These are phyloP conservation scores for Hipparchia sbordonii DNA, from an alignment of 2,888 invertebrate species.

Conservation along the genomic window DNA sequence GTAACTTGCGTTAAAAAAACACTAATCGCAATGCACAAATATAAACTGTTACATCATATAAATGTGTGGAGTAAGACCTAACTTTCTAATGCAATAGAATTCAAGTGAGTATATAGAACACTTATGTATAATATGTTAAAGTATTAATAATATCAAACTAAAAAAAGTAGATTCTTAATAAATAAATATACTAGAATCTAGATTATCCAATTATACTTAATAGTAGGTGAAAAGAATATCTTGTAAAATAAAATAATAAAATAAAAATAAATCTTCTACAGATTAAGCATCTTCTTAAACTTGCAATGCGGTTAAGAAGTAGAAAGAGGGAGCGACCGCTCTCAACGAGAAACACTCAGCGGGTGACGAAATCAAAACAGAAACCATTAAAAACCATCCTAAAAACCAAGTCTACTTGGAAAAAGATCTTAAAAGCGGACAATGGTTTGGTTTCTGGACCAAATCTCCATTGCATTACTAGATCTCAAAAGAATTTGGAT, in stretches of 20 bases:
- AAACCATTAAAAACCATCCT: conserved; percentile 57
- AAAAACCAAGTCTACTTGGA: conserved; percentile 62
- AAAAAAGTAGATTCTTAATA: too few relatives aligned
- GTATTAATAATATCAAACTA: too few relatives aligned
- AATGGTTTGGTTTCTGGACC: conserved; percentile 62
- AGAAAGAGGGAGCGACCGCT: conserved; percentile 84
- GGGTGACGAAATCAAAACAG: conserved; percentile 59
- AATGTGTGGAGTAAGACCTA: conserved; percentile 51
- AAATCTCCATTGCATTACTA: conserved; percentile 61
- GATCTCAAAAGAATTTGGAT: conserved; percentile 59
- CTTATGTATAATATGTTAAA: background rate
- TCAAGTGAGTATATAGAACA: conserved; percentile 66
- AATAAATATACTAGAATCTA: too few relatives aligned
- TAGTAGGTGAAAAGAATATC: too few relatives aligned
- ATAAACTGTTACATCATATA: conserved; percentile 46
- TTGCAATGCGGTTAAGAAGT: conserved; percentile 87
- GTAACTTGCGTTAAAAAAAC: conserved; percentile 15
- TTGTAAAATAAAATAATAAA: background rate
- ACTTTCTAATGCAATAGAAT: conserved; percentile 63
- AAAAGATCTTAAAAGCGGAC: conserved; percentile 60
- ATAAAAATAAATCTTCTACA: conserved; percentile 44
- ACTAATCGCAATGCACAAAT: conserved; percentile 44
- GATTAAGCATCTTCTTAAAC: conserved; percentile 59
- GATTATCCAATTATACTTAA: too few relatives aligned
- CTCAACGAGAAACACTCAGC: conserved; percentile 62